Evolutionary conservation across 35 echinoderm and acorn worm genomes (phyloP).

Genomic region (Hemicentrotus pulcherrimus): DNA sequence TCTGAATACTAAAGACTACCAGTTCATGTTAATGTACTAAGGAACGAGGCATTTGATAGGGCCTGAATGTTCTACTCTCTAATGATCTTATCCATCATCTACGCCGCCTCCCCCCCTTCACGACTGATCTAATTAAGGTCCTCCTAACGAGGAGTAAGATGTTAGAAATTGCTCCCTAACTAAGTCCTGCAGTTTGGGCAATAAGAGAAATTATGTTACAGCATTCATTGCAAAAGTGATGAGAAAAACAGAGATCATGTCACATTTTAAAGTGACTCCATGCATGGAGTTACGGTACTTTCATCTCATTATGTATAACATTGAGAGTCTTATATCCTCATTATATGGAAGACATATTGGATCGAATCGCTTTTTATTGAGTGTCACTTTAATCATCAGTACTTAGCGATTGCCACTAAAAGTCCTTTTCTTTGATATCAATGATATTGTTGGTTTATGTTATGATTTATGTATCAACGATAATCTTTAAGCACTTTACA

Average conservation of each 20-base stretch:
- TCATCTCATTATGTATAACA: not conserved
- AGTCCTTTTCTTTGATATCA: too few species aligned
- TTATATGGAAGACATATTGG: too few species aligned
- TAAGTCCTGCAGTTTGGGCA: not conserved
- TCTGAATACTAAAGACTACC: too few species aligned
- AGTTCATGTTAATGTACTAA: too few species aligned
- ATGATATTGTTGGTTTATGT: too few species aligned
- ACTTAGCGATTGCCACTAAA: too few species aligned
- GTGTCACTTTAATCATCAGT: too few species aligned
- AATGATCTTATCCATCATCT: slow-evolving; percentile 22
- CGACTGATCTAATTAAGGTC: slow-evolving; percentile 19
- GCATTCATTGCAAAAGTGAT: not conserved
- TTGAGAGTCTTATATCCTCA: too few species aligned
- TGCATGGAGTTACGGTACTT: not conserved
- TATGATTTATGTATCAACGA: too few species aligned
- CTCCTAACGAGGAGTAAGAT: not conserved
- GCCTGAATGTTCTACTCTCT: not conserved
- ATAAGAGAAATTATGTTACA: slow-evolving; percentile 14
- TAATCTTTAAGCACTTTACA: too few species aligned
- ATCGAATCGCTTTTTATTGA: too few species aligned
- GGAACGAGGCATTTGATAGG: not conserved
- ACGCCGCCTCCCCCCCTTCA: not conserved
- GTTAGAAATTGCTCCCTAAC: not conserved
- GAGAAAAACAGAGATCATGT: not conserved
- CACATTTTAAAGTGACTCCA: not conserved